Percentiles rank a stretch among this genome's conserved stretches.
These are phyloP conservation scores for Tetragonula carbonaria DNA, from an alignment of 2,888 invertebrate species.

Conservation along the genomic window DNA sequence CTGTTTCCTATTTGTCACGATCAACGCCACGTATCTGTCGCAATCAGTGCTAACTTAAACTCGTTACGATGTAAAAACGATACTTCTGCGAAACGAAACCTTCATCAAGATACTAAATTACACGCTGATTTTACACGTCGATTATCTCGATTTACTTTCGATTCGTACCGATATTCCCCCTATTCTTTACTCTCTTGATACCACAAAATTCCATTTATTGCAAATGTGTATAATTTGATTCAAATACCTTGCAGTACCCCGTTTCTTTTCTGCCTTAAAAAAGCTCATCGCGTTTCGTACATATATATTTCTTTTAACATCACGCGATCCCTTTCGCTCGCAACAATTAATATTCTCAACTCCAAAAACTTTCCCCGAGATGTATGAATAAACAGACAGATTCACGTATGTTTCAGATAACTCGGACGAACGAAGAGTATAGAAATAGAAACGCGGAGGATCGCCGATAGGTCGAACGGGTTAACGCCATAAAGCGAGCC, in stretches of 20 bases:
- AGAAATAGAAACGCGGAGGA: not conserved
- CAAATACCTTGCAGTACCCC: too few relatives aligned
- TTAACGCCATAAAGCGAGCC: not conserved
- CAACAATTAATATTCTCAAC: too few relatives aligned
- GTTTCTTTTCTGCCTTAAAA: too few relatives aligned
- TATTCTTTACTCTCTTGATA: too few relatives aligned
- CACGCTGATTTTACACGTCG: not conserved
- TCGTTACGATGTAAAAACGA: not conserved
- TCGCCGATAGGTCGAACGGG: not conserved
- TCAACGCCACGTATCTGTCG: not conserved
- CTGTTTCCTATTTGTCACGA: not conserved
- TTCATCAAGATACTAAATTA: not conserved
- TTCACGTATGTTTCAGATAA: not conserved
- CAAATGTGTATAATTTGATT: too few relatives aligned
- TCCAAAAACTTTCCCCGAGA: too few relatives aligned
- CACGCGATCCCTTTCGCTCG: too few relatives aligned
- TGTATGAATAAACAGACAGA: too few relatives aligned
- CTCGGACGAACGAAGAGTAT: not conserved
- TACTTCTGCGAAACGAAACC: not conserved
- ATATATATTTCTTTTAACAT: too few relatives aligned
- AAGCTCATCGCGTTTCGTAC: too few relatives aligned
- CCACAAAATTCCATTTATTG: too few relatives aligned
- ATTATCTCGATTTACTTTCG: not conserved
- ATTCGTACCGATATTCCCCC: too few relatives aligned
- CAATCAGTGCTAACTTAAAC: slow-evolving; percentile 1